Conservation (phyloP, 2,888 invertebrate genomes). For the Idaea straminata region DNA sequence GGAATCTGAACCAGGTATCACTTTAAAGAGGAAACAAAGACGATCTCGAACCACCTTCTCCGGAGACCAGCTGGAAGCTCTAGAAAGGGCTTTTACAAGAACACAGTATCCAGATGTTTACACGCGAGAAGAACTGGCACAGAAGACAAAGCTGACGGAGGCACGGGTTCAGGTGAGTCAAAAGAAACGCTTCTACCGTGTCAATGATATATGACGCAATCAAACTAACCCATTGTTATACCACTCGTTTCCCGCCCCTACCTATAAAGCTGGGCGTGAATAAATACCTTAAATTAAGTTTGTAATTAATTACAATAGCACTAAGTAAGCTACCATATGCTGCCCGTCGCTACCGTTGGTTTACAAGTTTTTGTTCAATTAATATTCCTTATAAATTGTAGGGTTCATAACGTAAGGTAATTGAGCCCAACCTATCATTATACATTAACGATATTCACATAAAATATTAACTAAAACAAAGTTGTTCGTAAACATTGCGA, state of each 20-base stretch:
- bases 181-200: conserved; percentile 29
- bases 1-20: conserved; percentile 94
- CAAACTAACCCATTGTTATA: conserved; percentile 62
- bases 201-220: conserved; percentile 61
- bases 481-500: conserved; percentile 17
- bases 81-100: conserved; percentile 94
- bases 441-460: conserved; percentile 37
- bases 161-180: conserved; percentile 91
- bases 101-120: conserved; percentile 98
- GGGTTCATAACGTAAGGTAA: conserved; percentile 46
- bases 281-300: conserved; percentile 61
- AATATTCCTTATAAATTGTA: conserved; percentile 55
- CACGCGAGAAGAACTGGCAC: conserved; percentile 94
- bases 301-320: conserved; percentile 69
- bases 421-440: conserved; percentile 48
- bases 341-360: conserved; percentile 64
- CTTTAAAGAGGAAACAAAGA: conserved; percentile 93
- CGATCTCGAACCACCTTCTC: conserved; percentile 96
- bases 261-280: conserved; percentile 54
- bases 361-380: conserved; percentile 62
- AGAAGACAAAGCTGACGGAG: conserved; percentile 94
- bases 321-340: conserved; percentile 71
- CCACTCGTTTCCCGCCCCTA: conserved; percentile 56
- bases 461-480: conserved; percentile 27
- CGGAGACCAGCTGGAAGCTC: conserved; percentile 93